Evolutionary conservation across 2,797 vertebrate genomes (phyloP).

Genomic region (Takifugu rubripes): DNA sequence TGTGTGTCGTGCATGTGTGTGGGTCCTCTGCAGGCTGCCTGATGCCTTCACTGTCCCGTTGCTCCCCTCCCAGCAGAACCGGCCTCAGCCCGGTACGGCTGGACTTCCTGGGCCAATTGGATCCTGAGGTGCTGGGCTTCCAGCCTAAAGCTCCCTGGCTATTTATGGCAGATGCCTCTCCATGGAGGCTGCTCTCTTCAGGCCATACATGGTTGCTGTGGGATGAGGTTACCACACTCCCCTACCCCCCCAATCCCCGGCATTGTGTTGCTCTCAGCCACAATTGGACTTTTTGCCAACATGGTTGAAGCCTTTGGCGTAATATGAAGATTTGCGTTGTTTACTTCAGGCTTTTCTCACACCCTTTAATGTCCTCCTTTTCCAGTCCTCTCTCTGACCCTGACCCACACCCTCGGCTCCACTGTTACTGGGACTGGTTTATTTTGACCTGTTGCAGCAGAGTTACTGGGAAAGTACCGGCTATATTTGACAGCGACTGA

Average conservation of each 20-base stretch:
- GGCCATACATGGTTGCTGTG: conserved; percentile 78
- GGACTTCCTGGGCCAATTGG: conserved; percentile 66
- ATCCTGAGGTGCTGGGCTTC: conserved; percentile 39
- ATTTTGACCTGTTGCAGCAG: conserved; percentile 46
- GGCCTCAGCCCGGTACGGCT: conserved; percentile 3
- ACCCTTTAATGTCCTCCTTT: neutral
- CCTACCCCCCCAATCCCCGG: conserved; percentile 27
- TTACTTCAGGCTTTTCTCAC: conserved; percentile 1
- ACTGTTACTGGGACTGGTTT: conserved; percentile 51
- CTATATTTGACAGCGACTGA: conserved; percentile 64
- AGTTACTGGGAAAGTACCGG: conserved; percentile 63
- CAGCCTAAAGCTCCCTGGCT: conserved; percentile 57
- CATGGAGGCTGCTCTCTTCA: conserved; percentile 63
- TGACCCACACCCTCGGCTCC: conserved; percentile 33
- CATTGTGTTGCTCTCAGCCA: conserved; percentile 29
- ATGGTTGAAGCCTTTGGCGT: conserved; percentile 24
- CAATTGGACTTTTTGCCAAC: conserved; percentile 29
- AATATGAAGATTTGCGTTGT: conserved; percentile 20
- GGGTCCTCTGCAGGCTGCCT: too few species aligned
- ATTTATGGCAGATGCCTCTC: conserved; percentile 78
- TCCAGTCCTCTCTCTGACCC: conserved; percentile 20
- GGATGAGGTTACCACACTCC: conserved; percentile 70
- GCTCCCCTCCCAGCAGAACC: conserved; percentile 1
- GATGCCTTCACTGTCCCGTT: too few species aligned
- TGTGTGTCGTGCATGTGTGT: too few species aligned